Conservation (phyloP, 1,140 invertebrate genomes). For the Aphelenchoides avenae region DNA sequence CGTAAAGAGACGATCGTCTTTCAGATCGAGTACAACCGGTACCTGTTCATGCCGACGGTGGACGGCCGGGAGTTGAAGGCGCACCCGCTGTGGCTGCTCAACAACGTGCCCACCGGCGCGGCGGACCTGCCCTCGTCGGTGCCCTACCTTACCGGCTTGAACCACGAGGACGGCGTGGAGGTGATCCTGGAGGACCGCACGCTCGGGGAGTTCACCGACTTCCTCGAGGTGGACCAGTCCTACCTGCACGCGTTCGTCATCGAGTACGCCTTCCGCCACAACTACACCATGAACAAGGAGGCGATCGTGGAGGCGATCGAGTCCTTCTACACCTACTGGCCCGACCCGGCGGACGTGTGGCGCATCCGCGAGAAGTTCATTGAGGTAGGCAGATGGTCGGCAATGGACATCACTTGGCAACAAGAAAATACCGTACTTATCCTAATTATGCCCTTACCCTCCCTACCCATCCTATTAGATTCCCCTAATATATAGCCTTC, state of each 20-base stretch:
- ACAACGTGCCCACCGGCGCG: constrained; percentile 41
- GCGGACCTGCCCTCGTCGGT: constrained; percentile 46
- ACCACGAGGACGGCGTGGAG: constrained; percentile 53
- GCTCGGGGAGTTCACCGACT: constrained; percentile 55
- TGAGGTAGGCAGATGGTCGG: constrained; percentile 22
- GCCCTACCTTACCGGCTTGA: constrained; percentile 52
- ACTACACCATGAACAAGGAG: constrained; percentile 59
- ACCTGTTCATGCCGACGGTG: constrained; percentile 53
- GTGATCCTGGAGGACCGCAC: constrained; percentile 52
- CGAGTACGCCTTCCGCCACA: constrained; percentile 55
- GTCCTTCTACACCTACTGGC: constrained; percentile 55
- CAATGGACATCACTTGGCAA: too few relatives aligned
- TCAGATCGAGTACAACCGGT: constrained; percentile 55
- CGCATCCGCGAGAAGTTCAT: constrained; percentile 54
- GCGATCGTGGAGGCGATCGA: constrained; percentile 56
- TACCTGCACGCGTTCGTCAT: constrained; percentile 48
- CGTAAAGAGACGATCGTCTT: too few relatives aligned
- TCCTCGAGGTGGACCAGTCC: constrained; percentile 43
- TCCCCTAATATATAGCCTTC: too few relatives aligned
- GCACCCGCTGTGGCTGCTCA: constrained; percentile 49
- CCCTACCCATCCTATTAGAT: too few relatives aligned
- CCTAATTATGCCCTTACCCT: too few relatives aligned
- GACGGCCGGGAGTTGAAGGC: constrained; percentile 40
- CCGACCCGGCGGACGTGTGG: constrained; percentile 50
- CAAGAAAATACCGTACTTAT: too few relatives aligned